Conservation (phyloP, 2,797 vertebrate genomes). For the Sebastiscus tertius region DNA sequence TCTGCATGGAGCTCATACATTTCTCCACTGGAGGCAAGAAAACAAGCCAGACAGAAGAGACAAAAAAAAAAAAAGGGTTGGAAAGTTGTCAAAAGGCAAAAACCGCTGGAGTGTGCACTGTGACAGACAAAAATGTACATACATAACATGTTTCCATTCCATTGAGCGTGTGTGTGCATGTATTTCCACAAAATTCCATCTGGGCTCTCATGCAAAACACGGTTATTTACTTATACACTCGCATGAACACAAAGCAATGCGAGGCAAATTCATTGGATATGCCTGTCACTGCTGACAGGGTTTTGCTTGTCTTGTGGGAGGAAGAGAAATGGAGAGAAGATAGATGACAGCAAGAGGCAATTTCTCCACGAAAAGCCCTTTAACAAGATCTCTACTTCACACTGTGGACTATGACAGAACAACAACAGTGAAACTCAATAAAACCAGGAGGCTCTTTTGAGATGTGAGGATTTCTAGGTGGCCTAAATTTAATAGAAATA, state of each 20-base stretch:
- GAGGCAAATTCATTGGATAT: neutral
- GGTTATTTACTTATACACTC: slow-evolving; percentile 1
- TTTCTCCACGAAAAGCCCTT: slow-evolving; percentile 7
- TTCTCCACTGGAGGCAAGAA: slow-evolving; percentile 88
- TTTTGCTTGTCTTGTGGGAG: slow-evolving; percentile 9
- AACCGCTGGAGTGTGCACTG: neutral
- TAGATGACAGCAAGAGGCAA: neutral
- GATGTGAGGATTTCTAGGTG: neutral
- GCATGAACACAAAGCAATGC: slow-evolving; percentile 4
- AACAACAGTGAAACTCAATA: slow-evolving; percentile 2
- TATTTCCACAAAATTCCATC: slow-evolving; percentile 10
- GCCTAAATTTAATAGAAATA: neutral
- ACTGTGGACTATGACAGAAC: neutral
- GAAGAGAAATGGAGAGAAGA: slow-evolving; percentile 1
- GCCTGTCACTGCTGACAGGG: slow-evolving; percentile 11
- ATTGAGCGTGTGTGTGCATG: neutral
- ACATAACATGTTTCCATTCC: neutral
- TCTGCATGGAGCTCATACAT: slow-evolving; percentile 97
- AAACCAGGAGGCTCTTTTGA: neutral
- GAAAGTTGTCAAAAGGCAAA: slow-evolving; percentile 19
- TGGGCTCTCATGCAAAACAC: slow-evolving; percentile 14
- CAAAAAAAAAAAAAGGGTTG: neutral
- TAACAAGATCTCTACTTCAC: slow-evolving; percentile 17
- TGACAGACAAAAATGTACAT: neutral
- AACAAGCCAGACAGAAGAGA: slow-evolving; percentile 17